Evolutionary conservation across 2,888 invertebrate genomes (phyloP).

Genomic region (Cosmia trapezina): DNA sequence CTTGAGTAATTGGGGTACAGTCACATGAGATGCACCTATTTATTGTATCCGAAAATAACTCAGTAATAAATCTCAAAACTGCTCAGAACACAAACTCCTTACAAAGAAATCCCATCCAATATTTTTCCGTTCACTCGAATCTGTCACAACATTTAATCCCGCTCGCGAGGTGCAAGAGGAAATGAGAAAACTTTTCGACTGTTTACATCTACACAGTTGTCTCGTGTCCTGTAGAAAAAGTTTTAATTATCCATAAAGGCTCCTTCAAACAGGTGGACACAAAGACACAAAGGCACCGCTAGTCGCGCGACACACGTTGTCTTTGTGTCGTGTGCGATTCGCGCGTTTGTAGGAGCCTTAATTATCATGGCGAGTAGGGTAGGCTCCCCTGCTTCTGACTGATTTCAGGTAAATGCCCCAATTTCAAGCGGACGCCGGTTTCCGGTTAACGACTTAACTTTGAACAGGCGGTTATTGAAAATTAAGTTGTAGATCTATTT

Average conservation of each 20-base stretch:
- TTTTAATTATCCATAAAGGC: conserved; percentile 63
- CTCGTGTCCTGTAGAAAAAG: conserved; percentile 54
- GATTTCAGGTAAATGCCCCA: conserved; percentile 30
- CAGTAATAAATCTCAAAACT: background rate
- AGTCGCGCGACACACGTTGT: too few species aligned
- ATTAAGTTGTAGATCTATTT: background rate
- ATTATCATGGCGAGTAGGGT: conserved; percentile 29
- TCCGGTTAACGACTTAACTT: conserved; percentile 32
- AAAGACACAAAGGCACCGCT: too few species aligned
- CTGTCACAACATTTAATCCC: conserved; percentile 48
- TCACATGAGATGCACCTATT: background rate
- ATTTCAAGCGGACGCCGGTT: conserved; percentile 23
- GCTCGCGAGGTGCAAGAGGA: conserved; percentile 40
- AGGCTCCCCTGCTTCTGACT: conserved; percentile 20
- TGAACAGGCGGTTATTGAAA: conserved; percentile 36
- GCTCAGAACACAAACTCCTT: background rate
- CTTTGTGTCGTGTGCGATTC: too few species aligned
- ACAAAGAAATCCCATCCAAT: background rate
- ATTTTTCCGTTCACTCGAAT: conserved; percentile 33
- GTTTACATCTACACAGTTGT: conserved; percentile 49
- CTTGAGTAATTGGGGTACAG: too few species aligned
- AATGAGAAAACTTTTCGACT: conserved; percentile 70
- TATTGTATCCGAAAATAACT: background rate
- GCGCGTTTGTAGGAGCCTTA: background rate
- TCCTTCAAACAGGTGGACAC: too few species aligned